phyloP scores from a whole-genome alignment of 2,888 invertebrate genomes.

The Glaucopsyche alexis region DNA sequence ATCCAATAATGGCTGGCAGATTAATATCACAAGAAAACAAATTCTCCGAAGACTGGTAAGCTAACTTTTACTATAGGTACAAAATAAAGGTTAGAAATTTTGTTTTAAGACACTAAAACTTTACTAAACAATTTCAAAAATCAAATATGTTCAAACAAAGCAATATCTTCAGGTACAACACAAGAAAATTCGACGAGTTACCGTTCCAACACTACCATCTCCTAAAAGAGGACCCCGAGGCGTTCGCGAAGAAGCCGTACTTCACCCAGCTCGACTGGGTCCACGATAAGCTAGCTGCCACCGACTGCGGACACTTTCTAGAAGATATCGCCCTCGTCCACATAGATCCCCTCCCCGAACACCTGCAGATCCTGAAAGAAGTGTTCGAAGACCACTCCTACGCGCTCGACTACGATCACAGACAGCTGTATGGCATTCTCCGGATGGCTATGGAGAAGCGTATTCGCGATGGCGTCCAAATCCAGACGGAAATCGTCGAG shows the following conservation, averaged over 20 bases:
- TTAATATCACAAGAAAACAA: constrained; percentile 80
- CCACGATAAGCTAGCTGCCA: constrained; percentile 88
- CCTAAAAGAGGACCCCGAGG: constrained; percentile 70
- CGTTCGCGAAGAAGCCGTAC: constrained; percentile 83
- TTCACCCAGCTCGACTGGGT: constrained; percentile 89
- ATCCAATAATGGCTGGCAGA: constrained; percentile 78
- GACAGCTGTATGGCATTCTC: constrained; percentile 88
- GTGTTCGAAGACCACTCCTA: constrained; percentile 86
- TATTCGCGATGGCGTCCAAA: constrained; percentile 56
- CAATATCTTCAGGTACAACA: constrained; percentile 82
- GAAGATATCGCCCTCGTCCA: constrained; percentile 85
- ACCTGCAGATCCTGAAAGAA: constrained; percentile 81
- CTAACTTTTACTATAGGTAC: not conserved
- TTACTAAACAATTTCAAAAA: not conserved
- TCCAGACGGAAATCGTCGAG: constrained; percentile 61
- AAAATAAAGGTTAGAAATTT: not conserved
- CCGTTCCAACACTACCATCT: constrained; percentile 88
- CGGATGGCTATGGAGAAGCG: constrained; percentile 63
- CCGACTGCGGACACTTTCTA: constrained; percentile 86
- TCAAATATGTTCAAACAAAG: not conserved
- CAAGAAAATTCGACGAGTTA: constrained; percentile 89
- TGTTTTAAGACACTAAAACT: not conserved
- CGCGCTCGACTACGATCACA: constrained; percentile 88
- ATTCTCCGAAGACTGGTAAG: constrained; percentile 73
- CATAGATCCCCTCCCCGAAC: constrained; percentile 69